These are phyloP conservation scores for Lucifuga dentata DNA, from an alignment of 2,113 vertebrate genomes.

Conservation along the genomic window DNA sequence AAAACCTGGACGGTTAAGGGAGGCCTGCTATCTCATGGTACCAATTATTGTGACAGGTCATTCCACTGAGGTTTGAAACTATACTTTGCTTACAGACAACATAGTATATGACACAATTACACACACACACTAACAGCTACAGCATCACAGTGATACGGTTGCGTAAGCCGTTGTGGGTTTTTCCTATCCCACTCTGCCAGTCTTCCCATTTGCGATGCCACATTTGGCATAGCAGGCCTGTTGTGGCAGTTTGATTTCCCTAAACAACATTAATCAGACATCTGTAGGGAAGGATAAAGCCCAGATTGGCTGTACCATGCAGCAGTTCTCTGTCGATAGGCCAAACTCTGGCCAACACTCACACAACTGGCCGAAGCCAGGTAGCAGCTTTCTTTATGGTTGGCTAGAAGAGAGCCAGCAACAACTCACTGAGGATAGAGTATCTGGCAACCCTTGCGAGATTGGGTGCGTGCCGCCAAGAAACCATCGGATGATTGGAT, in stretches of 20 bases:
- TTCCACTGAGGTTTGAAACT: background rate
- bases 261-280: conserved; percentile 81
- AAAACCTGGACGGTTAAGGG: conserved; percentile 21
- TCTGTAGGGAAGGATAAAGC: conserved; percentile 81
- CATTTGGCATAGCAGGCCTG: conserved; percentile 58
- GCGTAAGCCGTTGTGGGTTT: conserved; percentile 47
- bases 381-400: conserved; percentile 68
- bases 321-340: conserved; percentile 74
- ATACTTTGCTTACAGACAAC: background rate
- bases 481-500: conserved; percentile 76
- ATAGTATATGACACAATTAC: conserved; percentile 3
- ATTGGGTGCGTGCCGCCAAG: conserved; percentile 72
- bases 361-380: conserved; percentile 62
- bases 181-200: conserved; percentile 43
- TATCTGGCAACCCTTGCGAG: conserved; percentile 73
- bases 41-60: conserved; percentile 12
- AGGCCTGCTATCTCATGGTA: background rate
- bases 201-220: conserved; percentile 39
- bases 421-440: conserved; percentile 64
- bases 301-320: conserved; percentile 69
- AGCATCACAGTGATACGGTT: conserved; percentile 23
- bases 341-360: conserved; percentile 59
- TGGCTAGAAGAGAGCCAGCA: conserved; percentile 63
- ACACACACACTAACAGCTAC: conserved; percentile 3
- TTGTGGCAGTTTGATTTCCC: conserved; percentile 71